Evolutionary conservation across 2,797 vertebrate species (phyloP), one percentile per base, ranked within the genome.

Genomic region (Gobio occitaniae): DNA sequence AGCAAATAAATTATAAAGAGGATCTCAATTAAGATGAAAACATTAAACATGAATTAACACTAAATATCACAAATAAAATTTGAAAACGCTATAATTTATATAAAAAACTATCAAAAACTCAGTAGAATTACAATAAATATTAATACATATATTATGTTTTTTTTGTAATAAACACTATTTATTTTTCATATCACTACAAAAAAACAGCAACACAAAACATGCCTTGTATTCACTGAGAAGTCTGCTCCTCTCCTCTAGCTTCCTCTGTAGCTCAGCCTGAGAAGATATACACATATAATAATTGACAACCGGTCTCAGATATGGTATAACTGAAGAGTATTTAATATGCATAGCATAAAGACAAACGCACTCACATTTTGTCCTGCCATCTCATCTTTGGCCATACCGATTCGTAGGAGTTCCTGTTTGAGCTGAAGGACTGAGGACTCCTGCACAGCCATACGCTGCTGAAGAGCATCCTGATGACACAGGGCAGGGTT

Each of bases 381-480:
- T 91, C 96, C 97, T 89, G 93, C 94, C 88, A 99, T 92, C 54
- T 99, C 97, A 78, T 99, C 98, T 89, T 94, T 96, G 85, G 95
- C 95, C 96, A 99, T 98, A 90, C 94, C 94, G 80, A 95, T 94
- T 89, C 97, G 94, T 87, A 99, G 94, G 77, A 99, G 94, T 79
- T 99, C 98, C 88, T 99, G 97, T 93, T 99, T 99, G 82, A 99
- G 95, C 92, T 99, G 97, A 85, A 99, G 96, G n/a, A 99, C 96
- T 0, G 96, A 92, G 0, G 95, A 90, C 41, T 99, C 98, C 92
- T 99, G 98, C 87, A 96, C 93, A 82, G 95, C 90, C 90, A 99
- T 90, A 83, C 98, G 95, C 91, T 98, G 98, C 93, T 99, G 98
- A 91, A 99, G 94, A 41, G 97, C 97, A 32, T 98, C 97, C 98